phyloP scores from a whole-genome alignment of 2,888 invertebrate genomes.

The Caenorhabditis drosophilae region DNA sequence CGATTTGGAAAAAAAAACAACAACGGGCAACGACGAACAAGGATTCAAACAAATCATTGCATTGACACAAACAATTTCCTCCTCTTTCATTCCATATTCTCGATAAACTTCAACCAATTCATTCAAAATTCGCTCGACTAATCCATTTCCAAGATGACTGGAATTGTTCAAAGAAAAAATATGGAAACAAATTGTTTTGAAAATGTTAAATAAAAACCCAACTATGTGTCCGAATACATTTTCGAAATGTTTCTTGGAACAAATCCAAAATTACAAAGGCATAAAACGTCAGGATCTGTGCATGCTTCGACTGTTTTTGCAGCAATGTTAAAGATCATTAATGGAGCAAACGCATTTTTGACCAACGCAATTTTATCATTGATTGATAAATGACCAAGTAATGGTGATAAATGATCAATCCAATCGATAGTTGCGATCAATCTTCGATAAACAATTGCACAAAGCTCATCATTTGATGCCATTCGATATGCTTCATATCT shows the following conservation, averaged over 20 bases:
- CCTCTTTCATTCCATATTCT: constrained; percentile 56
- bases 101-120: constrained; percentile 62
- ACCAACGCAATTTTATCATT: constrained; percentile 62
- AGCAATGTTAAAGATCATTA: constrained; percentile 62
- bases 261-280: constrained; percentile 65
- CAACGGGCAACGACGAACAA: constrained; percentile 44
- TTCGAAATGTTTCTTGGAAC: constrained; percentile 64
- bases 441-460: constrained; percentile 60
- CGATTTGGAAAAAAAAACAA: constrained; percentile 1
- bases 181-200: too few relatives aligned
- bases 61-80: constrained; percentile 63
- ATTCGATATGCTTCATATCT: constrained; percentile 64
- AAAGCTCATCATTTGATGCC: constrained; percentile 63
- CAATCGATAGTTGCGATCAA: constrained; percentile 67
- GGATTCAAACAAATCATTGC: constrained; percentile 66
- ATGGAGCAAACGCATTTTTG: constrained; percentile 52
- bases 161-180: constrained; percentile 15
- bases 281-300: constrained; percentile 55
- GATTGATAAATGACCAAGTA: constrained; percentile 48
- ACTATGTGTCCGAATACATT: constrained; percentile 64
- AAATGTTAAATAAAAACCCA: constrained; percentile 16
- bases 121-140: constrained; percentile 60
- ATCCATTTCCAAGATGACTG: constrained; percentile 64
- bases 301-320: constrained; percentile 58
- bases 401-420: constrained; percentile 60